Evolutionary conservation across 2,113 vertebrate genomes (phyloP).

Genomic region (Orycteropus afer): DNA sequence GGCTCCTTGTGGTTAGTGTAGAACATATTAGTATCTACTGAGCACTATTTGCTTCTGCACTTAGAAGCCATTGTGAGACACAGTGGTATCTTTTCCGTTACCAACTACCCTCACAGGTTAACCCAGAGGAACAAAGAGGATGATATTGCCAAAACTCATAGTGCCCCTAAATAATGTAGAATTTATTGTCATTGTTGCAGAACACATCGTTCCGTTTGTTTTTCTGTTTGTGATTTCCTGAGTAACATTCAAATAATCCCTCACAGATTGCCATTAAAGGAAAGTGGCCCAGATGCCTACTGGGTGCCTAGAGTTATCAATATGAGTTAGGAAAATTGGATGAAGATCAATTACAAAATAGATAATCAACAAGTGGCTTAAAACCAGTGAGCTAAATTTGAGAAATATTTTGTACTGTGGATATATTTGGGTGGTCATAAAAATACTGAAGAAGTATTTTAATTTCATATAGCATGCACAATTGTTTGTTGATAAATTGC

Average conservation of each 20-base stretch:
- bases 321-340: not conserved
- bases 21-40: not conserved
- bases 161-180: not conserved
- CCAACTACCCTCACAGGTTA: not conserved
- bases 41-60: not conserved
- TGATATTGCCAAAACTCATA: not conserved
- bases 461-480: not conserved
- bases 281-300: not conserved
- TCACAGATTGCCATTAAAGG: not conserved
- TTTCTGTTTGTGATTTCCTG: not conserved
- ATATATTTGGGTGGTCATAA: not conserved
- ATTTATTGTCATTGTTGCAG: too few relatives aligned
- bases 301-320: not conserved
- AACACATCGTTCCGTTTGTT: not conserved
- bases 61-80: not conserved
- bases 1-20: not conserved
- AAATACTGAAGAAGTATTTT: constrained; percentile 22
- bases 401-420: not conserved
- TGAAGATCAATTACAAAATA: not conserved
- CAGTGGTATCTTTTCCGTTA: not conserved
- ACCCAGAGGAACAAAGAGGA: not conserved
- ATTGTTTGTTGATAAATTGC: constrained; percentile 1
- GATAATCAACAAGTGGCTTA: not conserved
- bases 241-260: constrained; percentile 22
- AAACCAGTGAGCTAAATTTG: not conserved